These are phyloP conservation scores for Trogon melanurus DNA, from an alignment of 2,113 vertebrate species.

Conservation along the genomic window DNA sequence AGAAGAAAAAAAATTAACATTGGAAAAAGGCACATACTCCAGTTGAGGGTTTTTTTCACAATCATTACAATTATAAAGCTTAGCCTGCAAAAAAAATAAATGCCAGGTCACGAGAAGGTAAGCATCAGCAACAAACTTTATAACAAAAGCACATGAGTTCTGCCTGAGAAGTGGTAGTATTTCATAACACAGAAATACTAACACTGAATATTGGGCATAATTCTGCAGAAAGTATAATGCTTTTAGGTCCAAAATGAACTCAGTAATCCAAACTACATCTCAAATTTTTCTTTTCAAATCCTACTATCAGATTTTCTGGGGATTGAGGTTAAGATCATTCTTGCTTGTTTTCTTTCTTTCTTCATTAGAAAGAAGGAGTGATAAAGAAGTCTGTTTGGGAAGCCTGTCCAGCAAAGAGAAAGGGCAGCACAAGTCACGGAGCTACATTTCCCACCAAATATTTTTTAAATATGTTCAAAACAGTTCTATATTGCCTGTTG, in stretches of 20 bases:
- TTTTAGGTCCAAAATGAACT: neutral
- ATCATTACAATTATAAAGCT: neutral
- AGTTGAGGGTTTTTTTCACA: neutral
- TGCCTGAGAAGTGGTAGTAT: neutral
- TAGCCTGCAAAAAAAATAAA: neutral
- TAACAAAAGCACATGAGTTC: neutral
- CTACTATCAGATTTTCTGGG: neutral
- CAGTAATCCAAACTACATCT: neutral
- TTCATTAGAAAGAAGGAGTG: neutral
- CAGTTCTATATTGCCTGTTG: neutral
- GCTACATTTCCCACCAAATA: neutral
- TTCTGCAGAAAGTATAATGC: neutral
- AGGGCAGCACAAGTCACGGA: neutral
- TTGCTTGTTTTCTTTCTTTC: neutral
- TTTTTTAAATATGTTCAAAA: neutral
- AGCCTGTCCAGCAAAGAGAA: neutral
- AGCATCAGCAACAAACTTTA: neutral
- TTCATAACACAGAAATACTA: neutral
- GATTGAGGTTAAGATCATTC: neutral
- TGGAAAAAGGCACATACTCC: neutral
- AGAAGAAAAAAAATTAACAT: accelerated
- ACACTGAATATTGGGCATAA: neutral
- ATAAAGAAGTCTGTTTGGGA: neutral
- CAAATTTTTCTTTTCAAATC: neutral
- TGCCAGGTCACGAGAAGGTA: neutral